Evolutionary conservation across 2,888 invertebrate species (phyloP).

Genomic region (Ectropis crepuscularia): DNA sequence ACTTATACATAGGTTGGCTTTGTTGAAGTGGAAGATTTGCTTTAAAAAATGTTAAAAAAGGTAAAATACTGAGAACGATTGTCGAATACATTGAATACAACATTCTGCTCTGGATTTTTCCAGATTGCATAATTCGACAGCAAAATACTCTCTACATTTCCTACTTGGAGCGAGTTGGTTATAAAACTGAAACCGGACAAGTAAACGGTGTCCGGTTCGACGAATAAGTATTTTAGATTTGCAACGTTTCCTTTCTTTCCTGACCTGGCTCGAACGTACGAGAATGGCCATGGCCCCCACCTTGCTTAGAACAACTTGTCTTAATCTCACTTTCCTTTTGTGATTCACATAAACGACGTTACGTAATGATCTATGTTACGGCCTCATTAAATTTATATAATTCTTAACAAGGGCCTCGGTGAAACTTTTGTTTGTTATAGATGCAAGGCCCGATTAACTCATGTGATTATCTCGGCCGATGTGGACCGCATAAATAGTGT

Average conservation of each 20-base stretch:
- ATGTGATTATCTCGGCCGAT: slow-evolving; percentile 34
- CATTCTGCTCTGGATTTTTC: background rate
- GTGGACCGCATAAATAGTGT: slow-evolving; percentile 20
- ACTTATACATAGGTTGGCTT: too few species aligned
- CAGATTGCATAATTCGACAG: too few species aligned
- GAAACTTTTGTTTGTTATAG: slow-evolving; percentile 44
- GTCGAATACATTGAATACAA: too few species aligned
- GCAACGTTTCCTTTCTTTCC: slow-evolving; percentile 25
- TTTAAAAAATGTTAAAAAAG: too few species aligned
- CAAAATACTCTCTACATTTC: background rate
- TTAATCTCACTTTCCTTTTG: slow-evolving; percentile 63
- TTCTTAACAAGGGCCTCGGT: slow-evolving; percentile 46
- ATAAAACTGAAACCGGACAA: background rate
- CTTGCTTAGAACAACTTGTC: slow-evolving; percentile 39
- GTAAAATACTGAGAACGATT: too few species aligned
- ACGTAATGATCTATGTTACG: slow-evolving; percentile 51
- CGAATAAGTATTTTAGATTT: slow-evolving; percentile 20
- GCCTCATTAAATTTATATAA: slow-evolving; percentile 51
- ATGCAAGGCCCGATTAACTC: slow-evolving; percentile 36
- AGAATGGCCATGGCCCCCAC: slow-evolving; percentile 43
- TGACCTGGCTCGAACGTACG: slow-evolving; percentile 37
- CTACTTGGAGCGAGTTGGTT: background rate
- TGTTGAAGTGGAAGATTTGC: too few species aligned
- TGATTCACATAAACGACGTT: slow-evolving; percentile 56
- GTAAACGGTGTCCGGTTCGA: slow-evolving; percentile 26